Evolutionary conservation across 2,797 vertebrate genomes (phyloP), one percentile per base, ranked within the genome.

Genomic region (Hybognathus amarus): DNA sequence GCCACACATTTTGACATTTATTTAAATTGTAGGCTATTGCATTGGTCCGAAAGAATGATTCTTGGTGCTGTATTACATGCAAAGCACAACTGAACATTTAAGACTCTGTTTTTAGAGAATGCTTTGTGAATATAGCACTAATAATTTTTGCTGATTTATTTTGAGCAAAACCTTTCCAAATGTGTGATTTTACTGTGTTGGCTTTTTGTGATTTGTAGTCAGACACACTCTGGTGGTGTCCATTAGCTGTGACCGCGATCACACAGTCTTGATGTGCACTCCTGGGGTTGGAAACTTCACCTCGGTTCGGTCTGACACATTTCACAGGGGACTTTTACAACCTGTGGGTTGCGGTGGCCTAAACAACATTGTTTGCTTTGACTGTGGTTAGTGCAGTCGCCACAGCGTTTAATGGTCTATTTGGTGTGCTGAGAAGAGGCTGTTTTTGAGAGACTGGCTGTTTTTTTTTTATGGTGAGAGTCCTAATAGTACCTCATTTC

Each of bases 401-500:
- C 66, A 77, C 84, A 73, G 33, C 5, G 13, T 82, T 82, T 82
- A 66, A 71, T 82, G 67, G 56, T 82, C 67, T 52, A 52, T 85
- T 85, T 81, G 74, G 66, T 78, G 84, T 36, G 79, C 36, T 68
- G 79, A 80, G 71, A 68, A 47, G 38, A 79, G 24, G 78, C 69
- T 63, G 27, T 47, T 74, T 83, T 64, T 79, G 47, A 59, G 40
- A 50, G 67, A 82, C 56, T n/a, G 45, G 47, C 56, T 83, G 52
- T 30, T 27, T 2, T 17, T 45, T 81, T 87, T 82, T 82, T 84
- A 88, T 22, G 59, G 78, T 61, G 17, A 83, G 76, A 85, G 82
- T 79, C 83, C 85, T 89, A 86, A 89, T 76, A 80, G 79, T 36
- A 84, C 84, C 90, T 86, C 73, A 88, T 90, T 90, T 91, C 89